Percentiles rank a stretch among this genome's conserved stretches.
phyloP scores from a whole-genome alignment of 2,797 vertebrate genomes.

The Acrocephalus scirpaceus region DNA sequence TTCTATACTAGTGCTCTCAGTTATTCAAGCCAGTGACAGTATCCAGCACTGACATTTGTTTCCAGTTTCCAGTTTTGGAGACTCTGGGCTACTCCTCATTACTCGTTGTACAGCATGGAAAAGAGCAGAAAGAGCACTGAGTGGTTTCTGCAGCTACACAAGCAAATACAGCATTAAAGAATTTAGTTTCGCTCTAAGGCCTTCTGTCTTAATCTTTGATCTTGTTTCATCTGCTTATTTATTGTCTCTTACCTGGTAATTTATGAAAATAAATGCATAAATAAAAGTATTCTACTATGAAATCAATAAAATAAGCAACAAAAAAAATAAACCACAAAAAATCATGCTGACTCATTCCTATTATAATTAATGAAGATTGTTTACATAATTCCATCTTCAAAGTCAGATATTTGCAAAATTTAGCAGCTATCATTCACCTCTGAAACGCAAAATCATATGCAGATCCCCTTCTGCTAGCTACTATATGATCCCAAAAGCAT shows the following conservation, averaged over 20 bases:
- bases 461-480: background rate
- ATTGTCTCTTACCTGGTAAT: conserved; percentile 46
- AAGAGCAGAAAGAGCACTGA: background rate
- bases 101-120: background rate
- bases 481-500: background rate
- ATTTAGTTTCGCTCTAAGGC: conserved; percentile 38
- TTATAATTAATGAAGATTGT: conserved; percentile 36
- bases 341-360: background rate
- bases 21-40: background rate
- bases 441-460: conserved; percentile 13
- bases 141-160: conserved; percentile 27
- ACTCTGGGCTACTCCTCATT: background rate
- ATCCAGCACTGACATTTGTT: background rate
- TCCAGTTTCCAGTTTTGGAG: background rate
- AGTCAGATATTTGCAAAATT: conserved; percentile 40
- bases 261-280: conserved; percentile 56
- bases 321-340: conserved; percentile 43
- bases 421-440: conserved; percentile 13
- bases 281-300: conserved; percentile 22
- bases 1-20: background rate
- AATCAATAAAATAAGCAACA: conserved; percentile 62
- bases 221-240: conserved; percentile 56
- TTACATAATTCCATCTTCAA: conserved; percentile 56
- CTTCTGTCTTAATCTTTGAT: conserved; percentile 45
- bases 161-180: conserved; percentile 45